These are phyloP conservation scores for Myotis pilosus DNA, from an alignment of 2,797 vertebrate genomes.

Conservation along the genomic window DNA sequence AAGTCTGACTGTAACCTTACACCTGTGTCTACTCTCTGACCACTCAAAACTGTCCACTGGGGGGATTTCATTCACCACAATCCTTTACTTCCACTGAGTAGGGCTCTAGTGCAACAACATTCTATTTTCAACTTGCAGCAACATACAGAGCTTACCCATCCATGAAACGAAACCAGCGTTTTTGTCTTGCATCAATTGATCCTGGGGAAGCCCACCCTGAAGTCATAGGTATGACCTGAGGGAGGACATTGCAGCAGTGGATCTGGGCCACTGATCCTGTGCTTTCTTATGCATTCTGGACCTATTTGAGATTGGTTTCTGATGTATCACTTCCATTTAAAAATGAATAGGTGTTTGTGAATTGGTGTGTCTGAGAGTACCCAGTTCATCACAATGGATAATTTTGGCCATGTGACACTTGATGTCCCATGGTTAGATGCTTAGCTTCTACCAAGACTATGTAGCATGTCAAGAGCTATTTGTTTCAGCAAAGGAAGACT, in stretches of 20 bases:
- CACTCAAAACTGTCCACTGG: not conserved
- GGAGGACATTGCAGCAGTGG: not conserved
- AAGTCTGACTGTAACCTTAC: not conserved
- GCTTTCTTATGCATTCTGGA: not conserved
- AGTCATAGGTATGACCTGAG: not conserved
- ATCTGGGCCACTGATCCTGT: not conserved
- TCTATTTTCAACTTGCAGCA: not conserved
- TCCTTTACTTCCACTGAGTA: not conserved
- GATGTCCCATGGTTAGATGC: not conserved
- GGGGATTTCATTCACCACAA: not conserved
- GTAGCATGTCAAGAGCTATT: not conserved
- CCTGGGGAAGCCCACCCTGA: not conserved
- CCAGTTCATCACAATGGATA: not conserved
- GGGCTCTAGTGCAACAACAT: not conserved
- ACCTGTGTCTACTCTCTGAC: not conserved
- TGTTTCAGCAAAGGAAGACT: not conserved
- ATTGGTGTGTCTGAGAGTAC: not conserved
- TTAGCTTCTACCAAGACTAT: not conserved
- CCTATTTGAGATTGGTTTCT: not conserved
- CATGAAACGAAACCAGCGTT: not conserved
- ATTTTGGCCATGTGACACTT: not conserved
- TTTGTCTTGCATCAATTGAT: not conserved
- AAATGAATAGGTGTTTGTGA: not conserved
- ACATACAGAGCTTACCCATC: not conserved
- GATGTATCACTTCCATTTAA: not conserved